Conservation (phyloP, 2,797 vertebrate species). For the Poecilia gillii region DNA sequence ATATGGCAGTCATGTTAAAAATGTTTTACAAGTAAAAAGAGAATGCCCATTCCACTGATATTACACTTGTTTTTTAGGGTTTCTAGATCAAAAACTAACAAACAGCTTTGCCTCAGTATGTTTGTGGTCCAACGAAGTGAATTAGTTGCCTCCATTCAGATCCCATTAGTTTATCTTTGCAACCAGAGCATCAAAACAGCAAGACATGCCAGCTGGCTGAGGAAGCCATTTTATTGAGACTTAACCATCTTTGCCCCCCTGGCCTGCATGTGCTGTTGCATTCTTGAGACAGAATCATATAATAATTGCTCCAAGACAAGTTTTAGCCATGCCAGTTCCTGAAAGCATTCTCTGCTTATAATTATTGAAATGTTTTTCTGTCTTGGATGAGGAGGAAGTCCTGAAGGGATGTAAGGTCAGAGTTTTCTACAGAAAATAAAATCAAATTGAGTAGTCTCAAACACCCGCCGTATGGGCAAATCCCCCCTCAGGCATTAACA, state of each 20-base stretch:
- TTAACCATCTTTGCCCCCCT: constrained; percentile 31
- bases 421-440: background rate
- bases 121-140: constrained; percentile 1
- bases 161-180: constrained; percentile 28
- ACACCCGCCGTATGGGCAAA: constrained; percentile 5
- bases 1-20: background rate
- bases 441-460: constrained; percentile 26
- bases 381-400: constrained; percentile 35
- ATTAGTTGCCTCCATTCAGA: constrained; percentile 16
- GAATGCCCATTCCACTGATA: background rate
- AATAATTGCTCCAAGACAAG: constrained; percentile 38
- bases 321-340: constrained; percentile 33
- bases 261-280: constrained; percentile 25
- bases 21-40: background rate
- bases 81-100: background rate
- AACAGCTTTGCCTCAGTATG: background rate
- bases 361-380: constrained; percentile 42
- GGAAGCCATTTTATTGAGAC: constrained; percentile 22
- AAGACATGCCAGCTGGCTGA: constrained; percentile 15
- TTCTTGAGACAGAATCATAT: constrained; percentile 49
- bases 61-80: constrained; percentile 4
- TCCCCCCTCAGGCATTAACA: background rate
- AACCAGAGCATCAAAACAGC: constrained; percentile 21
- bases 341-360: constrained; percentile 37
- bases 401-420: constrained; percentile 21